A percentile compares a stretch with the other conserved stretches of the same genome.
phyloP scores from a whole-genome alignment of 2,797 vertebrate species.

The Carcharodon carcharias region DNA sequence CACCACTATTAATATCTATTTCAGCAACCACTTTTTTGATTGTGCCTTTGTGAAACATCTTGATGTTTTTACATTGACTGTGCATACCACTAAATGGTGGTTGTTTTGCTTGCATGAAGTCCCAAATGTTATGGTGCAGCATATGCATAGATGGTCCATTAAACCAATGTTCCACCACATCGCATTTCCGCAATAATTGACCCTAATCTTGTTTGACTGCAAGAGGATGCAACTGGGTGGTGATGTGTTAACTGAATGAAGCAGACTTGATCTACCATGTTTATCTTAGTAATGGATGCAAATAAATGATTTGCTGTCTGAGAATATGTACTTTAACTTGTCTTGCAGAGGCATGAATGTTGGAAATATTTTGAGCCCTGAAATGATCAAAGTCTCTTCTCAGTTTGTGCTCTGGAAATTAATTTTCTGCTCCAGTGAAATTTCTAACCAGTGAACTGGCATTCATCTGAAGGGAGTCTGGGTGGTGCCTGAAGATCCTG shows the following conservation, averaged over 20 bases:
- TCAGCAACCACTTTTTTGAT: not conserved
- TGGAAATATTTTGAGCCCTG: not conserved
- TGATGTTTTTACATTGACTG: not conserved
- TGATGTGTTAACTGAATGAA: not conserved
- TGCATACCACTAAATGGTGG: not conserved
- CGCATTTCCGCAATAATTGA: not conserved
- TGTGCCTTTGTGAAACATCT: not conserved
- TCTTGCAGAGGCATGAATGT: not conserved
- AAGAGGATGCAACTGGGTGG: not conserved
- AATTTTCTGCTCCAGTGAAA: slow-evolving; percentile 24
- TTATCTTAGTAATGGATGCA: not conserved
- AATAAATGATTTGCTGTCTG: not conserved
- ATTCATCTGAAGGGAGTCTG: not conserved
- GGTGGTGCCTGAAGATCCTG: slow-evolving; percentile 1
- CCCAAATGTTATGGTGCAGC: not conserved
- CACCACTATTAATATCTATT: not conserved
- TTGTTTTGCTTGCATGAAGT: not conserved
- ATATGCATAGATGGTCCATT: not conserved
- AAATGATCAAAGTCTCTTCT: slow-evolving; percentile 2
- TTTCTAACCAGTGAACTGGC: not conserved
- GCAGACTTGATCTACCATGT: not conserved
- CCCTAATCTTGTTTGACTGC: not conserved
- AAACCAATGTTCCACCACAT: not conserved
- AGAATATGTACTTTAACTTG: not conserved
- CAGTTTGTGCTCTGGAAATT: not conserved